A percentile compares a stretch with the other conserved stretches of the same genome.
These are phyloP conservation scores for Lepidochrysops patricia DNA, from an alignment of 2,888 invertebrate genomes.

Conservation along the genomic window DNA sequence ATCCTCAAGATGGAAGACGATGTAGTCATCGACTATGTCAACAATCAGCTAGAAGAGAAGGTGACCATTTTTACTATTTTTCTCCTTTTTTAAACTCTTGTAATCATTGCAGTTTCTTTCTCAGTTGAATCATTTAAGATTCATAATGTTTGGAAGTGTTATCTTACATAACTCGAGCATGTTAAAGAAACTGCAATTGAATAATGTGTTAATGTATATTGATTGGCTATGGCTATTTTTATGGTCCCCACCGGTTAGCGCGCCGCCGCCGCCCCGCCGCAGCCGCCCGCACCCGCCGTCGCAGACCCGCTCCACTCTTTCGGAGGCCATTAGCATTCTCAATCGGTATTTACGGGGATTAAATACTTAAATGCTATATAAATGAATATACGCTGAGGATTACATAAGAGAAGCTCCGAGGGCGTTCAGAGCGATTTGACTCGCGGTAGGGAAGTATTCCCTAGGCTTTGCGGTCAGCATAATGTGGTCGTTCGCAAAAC, in stretches of 20 bases:
- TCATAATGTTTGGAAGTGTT: constrained; percentile 27
- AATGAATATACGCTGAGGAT: constrained; percentile 24
- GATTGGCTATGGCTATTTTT: constrained; percentile 75
- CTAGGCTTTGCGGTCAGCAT: constrained; percentile 68
- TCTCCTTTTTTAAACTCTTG: constrained; percentile 44
- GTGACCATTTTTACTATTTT: constrained; percentile 63
- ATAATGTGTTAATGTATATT: constrained; percentile 65
- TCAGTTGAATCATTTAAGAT: constrained; percentile 19
- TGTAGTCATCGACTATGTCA: constrained; percentile 98
- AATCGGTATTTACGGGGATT: constrained; percentile 75
- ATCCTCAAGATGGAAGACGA: constrained; percentile 98
- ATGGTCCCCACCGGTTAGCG: constrained; percentile 71
- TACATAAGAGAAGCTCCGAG: constrained; percentile 31
- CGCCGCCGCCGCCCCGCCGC: constrained; percentile 50
- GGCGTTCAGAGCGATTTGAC: constrained; percentile 60
- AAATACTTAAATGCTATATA: constrained; percentile 67
- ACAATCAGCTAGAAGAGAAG: constrained; percentile 97
- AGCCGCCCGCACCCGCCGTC: constrained; percentile 49
- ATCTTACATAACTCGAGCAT: not conserved
- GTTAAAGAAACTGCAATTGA: constrained; percentile 64
- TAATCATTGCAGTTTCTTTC: constrained; percentile 73
- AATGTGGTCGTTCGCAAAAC: constrained; percentile 73
- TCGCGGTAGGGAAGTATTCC: constrained; percentile 62
- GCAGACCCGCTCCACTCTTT: constrained; percentile 57
- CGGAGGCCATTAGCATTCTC: constrained; percentile 70